Percentiles rank a stretch among this genome's conserved stretches.
These are phyloP conservation scores for Cardiocondyla obscurior DNA, from an alignment of 1,140 invertebrate genomes.

Conservation along the genomic window DNA sequence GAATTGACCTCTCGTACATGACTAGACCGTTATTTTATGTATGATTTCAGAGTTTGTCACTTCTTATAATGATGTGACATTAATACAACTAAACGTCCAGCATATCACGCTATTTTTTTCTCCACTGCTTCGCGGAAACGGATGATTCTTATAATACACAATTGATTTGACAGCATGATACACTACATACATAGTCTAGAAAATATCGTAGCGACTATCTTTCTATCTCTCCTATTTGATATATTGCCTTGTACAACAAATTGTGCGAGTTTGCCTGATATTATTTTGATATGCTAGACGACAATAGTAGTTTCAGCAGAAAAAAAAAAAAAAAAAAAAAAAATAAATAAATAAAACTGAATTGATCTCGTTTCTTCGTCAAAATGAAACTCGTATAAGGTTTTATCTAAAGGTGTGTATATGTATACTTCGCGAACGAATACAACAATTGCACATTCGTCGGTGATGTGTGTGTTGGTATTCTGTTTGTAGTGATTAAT, in stretches of 20 bases:
- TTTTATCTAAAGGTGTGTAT: conserved; percentile 32
- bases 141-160: neutral
- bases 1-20: conserved; percentile 59
- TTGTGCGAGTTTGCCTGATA: conserved; percentile 69
- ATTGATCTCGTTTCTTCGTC: neutral
- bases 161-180: conserved; percentile 3
- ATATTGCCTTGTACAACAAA: conserved; percentile 58
- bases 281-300: conserved; percentile 71
- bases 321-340: conserved; percentile 7
- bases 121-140: neutral
- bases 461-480: too few species aligned
- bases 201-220: conserved; percentile 55
- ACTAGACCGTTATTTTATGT: conserved; percentile 46
- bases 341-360: neutral
- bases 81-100: conserved; percentile 3
- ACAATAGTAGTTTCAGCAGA: conserved; percentile 10
- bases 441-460: too few species aligned
- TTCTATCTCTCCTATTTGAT: conserved; percentile 29
- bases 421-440: too few species aligned
- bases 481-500: too few species aligned
- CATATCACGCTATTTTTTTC: neutral
- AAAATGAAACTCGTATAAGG: conserved; percentile 29
- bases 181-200: conserved; percentile 31
- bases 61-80: conserved; percentile 5
- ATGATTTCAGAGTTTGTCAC: neutral